These are phyloP conservation scores for Amiota minor DNA, from an alignment of 2,888 invertebrate species.

Conservation along the genomic window DNA sequence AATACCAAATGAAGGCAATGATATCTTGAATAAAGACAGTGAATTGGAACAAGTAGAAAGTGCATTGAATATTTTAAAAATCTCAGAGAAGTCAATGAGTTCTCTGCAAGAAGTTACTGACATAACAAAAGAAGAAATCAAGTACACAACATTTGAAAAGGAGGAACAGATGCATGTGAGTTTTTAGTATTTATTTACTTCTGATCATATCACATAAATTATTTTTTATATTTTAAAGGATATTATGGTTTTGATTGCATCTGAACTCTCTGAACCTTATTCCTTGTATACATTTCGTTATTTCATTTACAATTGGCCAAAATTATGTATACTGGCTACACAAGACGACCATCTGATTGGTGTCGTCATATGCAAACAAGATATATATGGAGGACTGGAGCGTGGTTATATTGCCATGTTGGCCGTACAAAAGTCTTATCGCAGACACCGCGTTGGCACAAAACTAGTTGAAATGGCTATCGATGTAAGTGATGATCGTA, in stretches of 20 bases:
- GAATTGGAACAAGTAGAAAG: background rate
- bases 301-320: conserved; percentile 58
- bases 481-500: conserved; percentile 24
- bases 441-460: conserved; percentile 46
- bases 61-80: background rate
- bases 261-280: conserved; percentile 55
- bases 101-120: background rate
- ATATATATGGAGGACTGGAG: background rate
- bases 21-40: background rate
- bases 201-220: background rate
- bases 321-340: conserved; percentile 52
- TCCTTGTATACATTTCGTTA: conserved; percentile 61
- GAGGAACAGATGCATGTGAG: background rate
- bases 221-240: background rate
- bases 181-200: background rate
- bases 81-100: background rate
- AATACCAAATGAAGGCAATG: background rate
- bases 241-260: conserved; percentile 41
- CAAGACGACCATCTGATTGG: conserved; percentile 51
- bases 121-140: background rate
- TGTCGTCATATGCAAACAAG: conserved; percentile 54
- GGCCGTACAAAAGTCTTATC: conserved; percentile 54
- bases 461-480: conserved; percentile 49
- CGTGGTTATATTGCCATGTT: conserved; percentile 58
- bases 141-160: background rate